phyloP scores from a whole-genome alignment of 2,113 vertebrate species.

The Sialia sialis region DNA sequence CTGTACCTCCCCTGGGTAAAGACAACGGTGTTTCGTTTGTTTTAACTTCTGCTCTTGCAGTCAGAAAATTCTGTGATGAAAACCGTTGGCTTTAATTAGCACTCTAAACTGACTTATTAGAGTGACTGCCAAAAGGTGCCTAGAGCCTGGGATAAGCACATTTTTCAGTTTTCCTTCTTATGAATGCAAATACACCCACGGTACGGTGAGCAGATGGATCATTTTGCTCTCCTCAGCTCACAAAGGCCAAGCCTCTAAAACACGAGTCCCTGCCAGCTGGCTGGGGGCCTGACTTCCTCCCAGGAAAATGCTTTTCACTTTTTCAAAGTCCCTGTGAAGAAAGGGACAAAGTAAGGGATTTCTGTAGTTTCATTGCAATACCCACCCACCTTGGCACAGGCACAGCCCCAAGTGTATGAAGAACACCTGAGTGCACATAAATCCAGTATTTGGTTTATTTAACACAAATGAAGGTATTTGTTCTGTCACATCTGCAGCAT shows the following conservation, averaged over 20 bases:
- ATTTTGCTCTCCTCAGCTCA: conserved; percentile 27
- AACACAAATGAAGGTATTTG: not conserved
- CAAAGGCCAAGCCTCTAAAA: not conserved
- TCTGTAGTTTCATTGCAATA: not conserved
- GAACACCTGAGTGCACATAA: not conserved
- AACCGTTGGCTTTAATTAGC: conserved; percentile 15
- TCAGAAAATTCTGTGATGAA: not conserved
- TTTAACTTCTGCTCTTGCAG: not conserved
- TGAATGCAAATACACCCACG: conserved; percentile 32
- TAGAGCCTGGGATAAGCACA: conserved; percentile 1
- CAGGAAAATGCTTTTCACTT: not conserved
- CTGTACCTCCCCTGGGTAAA: not conserved
- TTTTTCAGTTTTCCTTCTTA: conserved; percentile 28
- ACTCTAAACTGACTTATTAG: conserved; percentile 11
- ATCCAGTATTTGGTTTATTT: not conserved
- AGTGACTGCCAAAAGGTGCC: conserved; percentile 35
- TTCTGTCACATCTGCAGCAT: not conserved
- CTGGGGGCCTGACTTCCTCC: not conserved
- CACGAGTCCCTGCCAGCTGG: not conserved
- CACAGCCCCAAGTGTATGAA: not conserved
- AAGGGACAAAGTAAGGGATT: not conserved
- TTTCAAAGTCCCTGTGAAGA: not conserved
- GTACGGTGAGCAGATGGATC: conserved; percentile 41
- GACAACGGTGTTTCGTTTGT: not conserved
- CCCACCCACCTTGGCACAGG: not conserved